Evolutionary conservation across 2,797 vertebrate genomes (phyloP), one percentile per base, ranked within the genome.

Genomic region (Triplophysa yarkandensis): DNA sequence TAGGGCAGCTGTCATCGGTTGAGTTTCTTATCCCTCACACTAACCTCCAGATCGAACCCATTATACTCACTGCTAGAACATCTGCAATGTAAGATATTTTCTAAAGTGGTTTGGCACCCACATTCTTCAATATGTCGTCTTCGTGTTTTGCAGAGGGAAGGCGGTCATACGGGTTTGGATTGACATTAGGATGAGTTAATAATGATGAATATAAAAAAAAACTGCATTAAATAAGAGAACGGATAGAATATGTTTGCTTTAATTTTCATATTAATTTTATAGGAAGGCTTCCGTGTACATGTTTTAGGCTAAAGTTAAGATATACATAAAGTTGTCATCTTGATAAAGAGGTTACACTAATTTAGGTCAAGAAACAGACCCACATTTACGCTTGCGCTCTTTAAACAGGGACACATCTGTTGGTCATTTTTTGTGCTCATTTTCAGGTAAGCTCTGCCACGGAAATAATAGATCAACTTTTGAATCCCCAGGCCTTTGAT

Each of bases 1-100:
- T 76, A 73, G 77, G 58, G 65, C 77, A 77, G 79, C 80, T 81
- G 77, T 77, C 71, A 72, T 63, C 69, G 23, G 41, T 81, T 77
- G 32, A 58, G 55, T 52, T 58, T 57, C 72, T 73, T 57, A 60
- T 74, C 67, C 44, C 34, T 69, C 54, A 61, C 19, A 50, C 62
- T 54, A 25, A 62, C 52, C 50, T 58, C 72, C 73, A 69, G 41
- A 71, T 68, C 55, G 48, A 61, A 39, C 32, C 54, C 64, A 67
- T 77, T 74, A 76, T 60, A 58, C 72, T 71, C 55, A 61, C 23
- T 21, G 50, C 48, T 71, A 43, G 48, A 71, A 61, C 52, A 25
- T 57, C 36, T 32, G 71, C 62, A n/a, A n/a, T n/a, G n/a, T n/a
- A n/a, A n/a, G n/a, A n/a, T n/a, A n/a, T n/a, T n/a, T n/a, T n/a